Conservation (phyloP, 2,888 invertebrate genomes). For the Amblyjoppa fuscipennis region DNA sequence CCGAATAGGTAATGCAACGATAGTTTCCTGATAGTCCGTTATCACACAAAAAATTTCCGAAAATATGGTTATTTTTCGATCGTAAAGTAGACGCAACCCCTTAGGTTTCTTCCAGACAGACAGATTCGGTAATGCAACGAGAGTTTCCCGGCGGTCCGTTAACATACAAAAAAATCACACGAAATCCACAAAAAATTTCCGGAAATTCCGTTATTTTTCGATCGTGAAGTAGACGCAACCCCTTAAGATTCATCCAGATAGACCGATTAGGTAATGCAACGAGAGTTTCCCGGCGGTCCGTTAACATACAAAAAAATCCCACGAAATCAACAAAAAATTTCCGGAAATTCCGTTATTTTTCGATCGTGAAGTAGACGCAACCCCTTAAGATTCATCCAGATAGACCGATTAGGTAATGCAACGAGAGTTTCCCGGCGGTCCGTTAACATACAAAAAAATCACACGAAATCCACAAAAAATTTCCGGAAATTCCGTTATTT, state of each 20-base stretch:
- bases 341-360: background rate
- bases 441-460: background rate
- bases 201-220: background rate
- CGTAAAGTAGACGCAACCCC: background rate
- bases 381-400: background rate
- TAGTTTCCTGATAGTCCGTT: background rate
- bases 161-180: background rate
- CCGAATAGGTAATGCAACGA: background rate
- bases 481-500: background rate
- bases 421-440: slow-evolving; percentile 2
- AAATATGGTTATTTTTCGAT: background rate
- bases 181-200: no score
- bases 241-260: background rate
- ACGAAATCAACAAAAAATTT: no score
- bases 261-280: slow-evolving; percentile 1
- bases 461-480: no score
- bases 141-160: background rate
- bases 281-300: slow-evolving; percentile 1
- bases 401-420: background rate
- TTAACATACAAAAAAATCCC: background rate
- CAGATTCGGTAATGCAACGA: slow-evolving; percentile 14
- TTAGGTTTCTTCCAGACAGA: background rate
- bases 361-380: background rate
- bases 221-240: background rate
- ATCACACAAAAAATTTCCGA: no score